Evolutionary conservation across 2,888 invertebrate genomes (phyloP), one percentile per base, ranked within the genome.

Genomic region (Mesorhabditis sp.): DNA sequence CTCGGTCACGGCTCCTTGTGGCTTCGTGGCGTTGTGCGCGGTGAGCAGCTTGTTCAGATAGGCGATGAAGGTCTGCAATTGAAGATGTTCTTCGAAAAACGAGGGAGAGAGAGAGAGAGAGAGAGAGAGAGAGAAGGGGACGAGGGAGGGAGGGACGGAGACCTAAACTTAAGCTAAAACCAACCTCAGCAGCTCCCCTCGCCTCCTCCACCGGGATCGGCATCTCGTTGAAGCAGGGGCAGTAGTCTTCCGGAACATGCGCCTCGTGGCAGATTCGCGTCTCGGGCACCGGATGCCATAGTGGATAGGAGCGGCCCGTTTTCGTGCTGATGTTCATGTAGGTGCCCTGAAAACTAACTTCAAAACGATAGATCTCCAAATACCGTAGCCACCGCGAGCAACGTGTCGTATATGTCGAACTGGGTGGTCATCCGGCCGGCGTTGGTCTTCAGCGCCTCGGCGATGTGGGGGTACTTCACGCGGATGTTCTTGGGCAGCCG

Each of bases 381-480:
- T 1, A 73, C 75, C 66, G 7, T 67, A 4, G 73, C 76, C 45
- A 78, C 70, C 62, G 79, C 75, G 28, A 71, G 67, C 41, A 82
- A 67, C 7, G 86, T 86, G 69, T 84, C 83, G 71, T 87, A 81
- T 3, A 87, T 74, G 71, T 87, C 87, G 77, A 87, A 87, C 4
- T 86, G 87, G 0, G 87, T 87, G 3, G 87, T 86, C 63, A 87
- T 81, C 67, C 83, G 74, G 44, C 82, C 70, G 1, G 81, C 75
- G 73, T 87, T 87, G 1, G 67, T 70, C 15, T 72, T 67, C 45
- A 87, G 73, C 70, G 83, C 86, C 42, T 72, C 15, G 5, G 68
- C 45, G 13, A 86, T 62, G 43, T 81, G 63, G 64, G 86, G 86
- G 72, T 85, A 86, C 69, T 82, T 82, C 42, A 75, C 65, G 42